Evolutionary conservation across 2,113 vertebrate species (phyloP).

Genomic region (Tautogolabrus adspersus): DNA sequence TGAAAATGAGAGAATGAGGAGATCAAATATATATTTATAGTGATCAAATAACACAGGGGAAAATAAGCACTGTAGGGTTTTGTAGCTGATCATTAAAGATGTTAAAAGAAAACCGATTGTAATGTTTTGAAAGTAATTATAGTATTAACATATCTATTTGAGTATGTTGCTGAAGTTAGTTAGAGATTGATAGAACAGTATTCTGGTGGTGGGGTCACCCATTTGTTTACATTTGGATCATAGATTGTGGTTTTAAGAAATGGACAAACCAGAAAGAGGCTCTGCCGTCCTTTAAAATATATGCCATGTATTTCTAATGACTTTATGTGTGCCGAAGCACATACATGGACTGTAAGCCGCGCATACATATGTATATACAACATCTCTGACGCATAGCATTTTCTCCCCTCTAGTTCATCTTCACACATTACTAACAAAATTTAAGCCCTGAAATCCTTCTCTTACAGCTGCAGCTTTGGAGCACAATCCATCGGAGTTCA

Average conservation of each 20-base stretch:
- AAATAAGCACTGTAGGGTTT: too few species aligned
- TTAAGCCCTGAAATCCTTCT: conserved; percentile 62
- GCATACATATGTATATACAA: conserved; percentile 35
- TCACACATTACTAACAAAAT: conserved; percentile 24
- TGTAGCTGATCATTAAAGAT: not conserved
- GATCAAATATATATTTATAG: not conserved
- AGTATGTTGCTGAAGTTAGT: not conserved
- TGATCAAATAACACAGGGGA: not conserved
- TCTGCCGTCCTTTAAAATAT: not conserved
- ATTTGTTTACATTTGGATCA: not conserved
- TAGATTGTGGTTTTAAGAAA: not conserved
- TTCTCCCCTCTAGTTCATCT: conserved; percentile 5
- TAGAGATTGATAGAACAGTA: not conserved
- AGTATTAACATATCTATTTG: not conserved
- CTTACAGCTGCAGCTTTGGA: conserved; percentile 50
- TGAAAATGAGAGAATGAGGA: not conserved
- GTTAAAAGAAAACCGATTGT: too few species aligned
- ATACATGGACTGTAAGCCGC: conserved; percentile 1
- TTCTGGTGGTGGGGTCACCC: not conserved
- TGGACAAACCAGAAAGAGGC: not conserved
- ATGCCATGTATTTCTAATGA: not conserved
- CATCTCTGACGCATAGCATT: conserved; percentile 35
- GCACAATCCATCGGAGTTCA: conserved; percentile 51
- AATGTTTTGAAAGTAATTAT: not conserved
- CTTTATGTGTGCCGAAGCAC: not conserved